phyloP scores from a whole-genome alignment of 2,888 invertebrate species.

The Acronicta psi region DNA sequence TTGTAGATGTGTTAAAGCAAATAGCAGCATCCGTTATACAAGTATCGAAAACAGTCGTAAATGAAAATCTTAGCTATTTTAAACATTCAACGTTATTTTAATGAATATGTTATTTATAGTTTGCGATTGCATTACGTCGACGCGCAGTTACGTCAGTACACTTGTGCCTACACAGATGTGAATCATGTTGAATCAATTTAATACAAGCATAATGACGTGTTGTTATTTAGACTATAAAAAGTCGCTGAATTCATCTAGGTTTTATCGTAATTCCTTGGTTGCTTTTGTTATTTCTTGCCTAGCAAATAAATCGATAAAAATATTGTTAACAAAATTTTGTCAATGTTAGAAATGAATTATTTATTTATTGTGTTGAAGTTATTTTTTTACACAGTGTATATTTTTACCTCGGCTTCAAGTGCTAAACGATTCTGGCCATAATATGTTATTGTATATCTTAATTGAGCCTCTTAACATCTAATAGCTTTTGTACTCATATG shows the following conservation, averaged over 20 bases:
- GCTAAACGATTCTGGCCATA: conserved; percentile 5
- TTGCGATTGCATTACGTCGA: conserved; percentile 1
- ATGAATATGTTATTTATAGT: too few relatives aligned
- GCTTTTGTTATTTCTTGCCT: conserved; percentile 9
- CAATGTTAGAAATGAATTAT: conserved; percentile 37
- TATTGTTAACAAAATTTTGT: conserved; percentile 28
- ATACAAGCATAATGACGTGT: conserved; percentile 1
- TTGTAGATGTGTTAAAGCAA: too few relatives aligned
- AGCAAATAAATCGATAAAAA: conserved; percentile 14
- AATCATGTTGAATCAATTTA: conserved; percentile 6
- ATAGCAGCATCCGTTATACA: too few relatives aligned
- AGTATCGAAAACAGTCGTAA: too few relatives aligned
- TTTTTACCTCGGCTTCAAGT: conserved; percentile 16
- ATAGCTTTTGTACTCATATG: conserved; percentile 12
- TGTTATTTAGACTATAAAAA: not conserved
- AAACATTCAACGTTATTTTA: too few relatives aligned
- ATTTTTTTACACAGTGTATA: conserved; percentile 30
- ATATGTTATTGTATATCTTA: conserved; percentile 2
- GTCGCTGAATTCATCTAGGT: not conserved
- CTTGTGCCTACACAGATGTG: not conserved
- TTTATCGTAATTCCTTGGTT: conserved; percentile 1
- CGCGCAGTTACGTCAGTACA: conserved; percentile 7
- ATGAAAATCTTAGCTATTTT: too few relatives aligned
- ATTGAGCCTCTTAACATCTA: conserved; percentile 1
- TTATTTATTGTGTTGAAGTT: conserved; percentile 48